Evolutionary conservation across 2,888 invertebrate species (phyloP), one percentile per base, ranked within the genome.

Genomic region (Cerceris ruficornis): DNA sequence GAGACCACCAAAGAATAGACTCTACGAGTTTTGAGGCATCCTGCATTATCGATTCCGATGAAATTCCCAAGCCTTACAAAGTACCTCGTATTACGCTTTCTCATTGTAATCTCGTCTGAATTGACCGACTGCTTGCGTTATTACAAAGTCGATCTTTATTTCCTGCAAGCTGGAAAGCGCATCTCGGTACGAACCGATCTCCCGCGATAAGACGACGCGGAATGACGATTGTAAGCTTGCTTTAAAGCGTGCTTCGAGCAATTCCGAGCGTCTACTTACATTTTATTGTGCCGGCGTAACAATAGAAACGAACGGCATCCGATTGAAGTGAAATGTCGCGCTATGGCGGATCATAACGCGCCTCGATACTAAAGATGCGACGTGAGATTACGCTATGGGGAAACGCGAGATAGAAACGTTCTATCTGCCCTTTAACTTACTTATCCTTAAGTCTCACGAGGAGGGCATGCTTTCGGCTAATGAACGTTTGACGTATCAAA

Each of bases 301-400:
- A 46, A 77, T 77, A 69, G 75, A 69, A 50, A 11, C 15, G 42
- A 59, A 70, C 14, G 15, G 58, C 6, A 55, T 43, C 50, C 64
- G 60, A 69, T 68, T 41, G 60, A 28, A 49, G 49, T 17, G 49
- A 28, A 52, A 50, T 62, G 62, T 59, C 59, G 55, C 54, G 65
- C 42, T 41, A 50, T 39, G 7, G 17, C 14, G 17, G 17, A 41
- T 64, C 80, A 57, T 69, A 72, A 77, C 71, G 73, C 62, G 77
- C 39, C 28, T 15, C 81, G 77, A 81, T 81, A 81, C 77, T 82
- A 83, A 82, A 82, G 82, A 82, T 82, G 81, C 81, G 70, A 82
- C 82, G 82, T 77, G 84, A 82, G 82, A 82, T 82, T 83, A 58
- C 65, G 55, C 14, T 9, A 14, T n/a, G 41, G 8, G 14, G 28